Conservation (phyloP, 1,140 invertebrate species). For the Sarcophaga bullata region DNA sequence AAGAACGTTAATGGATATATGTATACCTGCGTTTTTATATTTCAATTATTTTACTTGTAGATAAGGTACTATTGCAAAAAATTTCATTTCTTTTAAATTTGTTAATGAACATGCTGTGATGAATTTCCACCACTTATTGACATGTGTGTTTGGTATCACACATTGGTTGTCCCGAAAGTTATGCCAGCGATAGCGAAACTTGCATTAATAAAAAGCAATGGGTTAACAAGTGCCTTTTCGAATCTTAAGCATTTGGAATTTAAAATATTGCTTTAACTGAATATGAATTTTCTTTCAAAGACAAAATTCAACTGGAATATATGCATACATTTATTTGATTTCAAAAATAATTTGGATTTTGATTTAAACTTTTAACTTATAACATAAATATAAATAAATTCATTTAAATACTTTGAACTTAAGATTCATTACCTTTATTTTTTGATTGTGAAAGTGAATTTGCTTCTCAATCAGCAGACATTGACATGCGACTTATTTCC, state of each 20-base stretch:
- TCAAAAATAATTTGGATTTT: background rate
- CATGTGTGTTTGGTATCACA: constrained; percentile 29
- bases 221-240: constrained; percentile 27
- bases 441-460: background rate
- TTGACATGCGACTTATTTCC: constrained; percentile 2
- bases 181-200: background rate
- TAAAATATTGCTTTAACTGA: background rate
- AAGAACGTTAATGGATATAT: background rate
- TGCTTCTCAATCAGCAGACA: background rate
- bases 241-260: background rate
- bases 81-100: constrained; percentile 7
- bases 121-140: background rate
- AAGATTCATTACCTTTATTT: too few species aligned
- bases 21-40: background rate
- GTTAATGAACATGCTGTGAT: constrained; percentile 28
- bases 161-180: background rate
- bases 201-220: background rate
- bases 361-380: background rate
- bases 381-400: too few species aligned
- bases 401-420: too few species aligned
- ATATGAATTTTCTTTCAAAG: background rate
- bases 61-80: background rate
- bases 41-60: background rate
- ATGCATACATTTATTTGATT: background rate
- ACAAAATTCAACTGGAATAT: too few species aligned